phyloP scores from a whole-genome alignment of 1,140 invertebrate genomes.

The Saccostrea cuccullata region DNA sequence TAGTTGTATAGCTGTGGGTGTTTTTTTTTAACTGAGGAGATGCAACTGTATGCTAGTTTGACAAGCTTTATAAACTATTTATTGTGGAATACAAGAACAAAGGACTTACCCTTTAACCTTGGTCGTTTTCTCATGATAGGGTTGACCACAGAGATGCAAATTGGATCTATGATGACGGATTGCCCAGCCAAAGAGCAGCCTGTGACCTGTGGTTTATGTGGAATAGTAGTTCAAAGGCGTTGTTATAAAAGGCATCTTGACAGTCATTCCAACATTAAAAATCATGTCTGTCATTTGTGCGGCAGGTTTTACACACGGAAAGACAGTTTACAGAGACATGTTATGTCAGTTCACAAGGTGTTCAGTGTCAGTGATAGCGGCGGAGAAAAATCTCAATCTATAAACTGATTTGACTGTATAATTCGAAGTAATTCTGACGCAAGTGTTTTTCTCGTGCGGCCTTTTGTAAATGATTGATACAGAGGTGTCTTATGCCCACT shows the following conservation, averaged over 20 bases:
- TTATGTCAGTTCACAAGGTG: conserved; percentile 18
- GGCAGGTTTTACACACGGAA: conserved; percentile 9
- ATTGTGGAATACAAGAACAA: not conserved
- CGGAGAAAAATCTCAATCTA: not conserved
- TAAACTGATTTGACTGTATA: not conserved
- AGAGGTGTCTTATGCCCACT: too few relatives aligned
- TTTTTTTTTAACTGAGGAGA: not conserved
- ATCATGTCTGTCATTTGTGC: not conserved
- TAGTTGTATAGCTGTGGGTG: not conserved
- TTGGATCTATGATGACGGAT: not conserved
- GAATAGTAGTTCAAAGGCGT: not conserved
- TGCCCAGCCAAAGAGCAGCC: not conserved
- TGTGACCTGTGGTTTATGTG: not conserved
- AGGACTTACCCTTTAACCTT: not conserved
- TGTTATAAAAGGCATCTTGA: conserved; percentile 30
- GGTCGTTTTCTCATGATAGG: conserved; percentile 29
- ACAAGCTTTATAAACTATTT: not conserved
- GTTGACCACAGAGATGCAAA: not conserved
- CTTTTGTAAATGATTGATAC: too few relatives aligned
- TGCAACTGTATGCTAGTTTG: not conserved
- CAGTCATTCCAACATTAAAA: not conserved
- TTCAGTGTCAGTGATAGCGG: not conserved
- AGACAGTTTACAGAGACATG: conserved; percentile 20
- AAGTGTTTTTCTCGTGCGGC: too few relatives aligned
- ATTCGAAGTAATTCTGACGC: too few relatives aligned